These are phyloP conservation scores for Benthosema pterotum DNA, from an alignment of 2,797 vertebrate genomes.

Conservation along the genomic window DNA sequence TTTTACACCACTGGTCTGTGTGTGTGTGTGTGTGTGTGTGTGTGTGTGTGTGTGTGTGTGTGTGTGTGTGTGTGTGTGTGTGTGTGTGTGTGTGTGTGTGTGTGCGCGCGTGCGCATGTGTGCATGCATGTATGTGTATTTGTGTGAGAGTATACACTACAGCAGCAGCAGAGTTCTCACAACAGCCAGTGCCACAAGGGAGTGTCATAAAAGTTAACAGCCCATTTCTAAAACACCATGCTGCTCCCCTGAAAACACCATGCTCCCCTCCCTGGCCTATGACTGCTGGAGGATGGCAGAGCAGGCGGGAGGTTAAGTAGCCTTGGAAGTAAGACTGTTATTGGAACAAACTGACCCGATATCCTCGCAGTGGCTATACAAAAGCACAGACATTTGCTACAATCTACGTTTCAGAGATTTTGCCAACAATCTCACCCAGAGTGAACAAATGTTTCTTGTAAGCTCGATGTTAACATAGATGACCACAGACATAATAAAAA, in stretches of 20 bases:
- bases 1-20: no score
- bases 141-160: conserved; percentile 1
- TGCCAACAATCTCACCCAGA: neutral
- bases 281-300: neutral
- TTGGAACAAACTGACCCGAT: neutral
- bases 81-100: neutral
- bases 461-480: no score
- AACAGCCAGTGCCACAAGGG: neutral
- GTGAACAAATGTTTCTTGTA: neutral
- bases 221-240: neutral
- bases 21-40: neutral
- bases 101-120: neutral
- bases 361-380: no score
- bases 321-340: neutral
- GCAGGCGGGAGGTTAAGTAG: neutral
- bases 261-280: neutral
- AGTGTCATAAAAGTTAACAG: neutral
- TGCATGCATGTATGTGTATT: neutral
- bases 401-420: no score
- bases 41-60: neutral
- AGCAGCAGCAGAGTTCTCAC: conserved; percentile 4
- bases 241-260: no score
- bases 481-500: no score
- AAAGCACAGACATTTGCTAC: no score
- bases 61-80: neutral